phyloP scores from a whole-genome alignment of 2,797 vertebrate species.

The Ctenosaura bakeri region DNA sequence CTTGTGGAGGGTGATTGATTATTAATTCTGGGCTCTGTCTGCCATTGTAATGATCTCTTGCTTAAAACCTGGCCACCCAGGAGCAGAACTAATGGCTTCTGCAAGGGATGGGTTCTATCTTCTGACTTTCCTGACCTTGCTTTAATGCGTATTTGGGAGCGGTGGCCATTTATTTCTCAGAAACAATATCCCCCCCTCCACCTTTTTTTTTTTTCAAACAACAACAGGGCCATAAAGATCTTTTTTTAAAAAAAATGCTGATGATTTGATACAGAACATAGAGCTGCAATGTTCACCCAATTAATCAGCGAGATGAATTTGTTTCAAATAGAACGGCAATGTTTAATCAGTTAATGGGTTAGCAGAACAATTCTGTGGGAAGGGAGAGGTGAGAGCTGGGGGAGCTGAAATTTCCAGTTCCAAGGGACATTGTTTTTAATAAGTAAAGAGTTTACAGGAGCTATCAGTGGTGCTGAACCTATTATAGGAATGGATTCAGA shows the following conservation, averaged over 20 bases:
- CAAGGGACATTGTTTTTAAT: too few relatives aligned
- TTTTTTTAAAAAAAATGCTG: background rate
- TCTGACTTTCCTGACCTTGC: constrained; percentile 55
- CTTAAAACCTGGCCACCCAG: constrained; percentile 50
- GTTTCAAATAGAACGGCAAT: background rate
- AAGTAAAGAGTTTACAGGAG: too few relatives aligned
- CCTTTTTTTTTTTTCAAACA: background rate
- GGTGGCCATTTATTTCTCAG: constrained; percentile 53
- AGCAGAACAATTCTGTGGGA: background rate
- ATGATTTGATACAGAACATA: background rate
- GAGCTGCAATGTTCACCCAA: background rate
- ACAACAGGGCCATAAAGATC: background rate
- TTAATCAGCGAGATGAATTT: background rate
- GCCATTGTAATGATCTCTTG: constrained; percentile 48
- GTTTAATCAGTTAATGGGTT: background rate
- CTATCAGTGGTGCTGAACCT: background rate
- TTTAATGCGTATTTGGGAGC: constrained; percentile 46
- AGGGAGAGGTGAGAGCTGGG: background rate
- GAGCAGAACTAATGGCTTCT: constrained; percentile 44
- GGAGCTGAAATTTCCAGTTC: background rate
- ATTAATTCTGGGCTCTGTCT: constrained; percentile 60
- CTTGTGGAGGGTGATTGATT: constrained; percentile 55
- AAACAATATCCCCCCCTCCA: background rate
- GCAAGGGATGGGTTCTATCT: constrained; percentile 42
- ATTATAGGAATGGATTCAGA: background rate